Conservation (phyloP, 2,888 invertebrate genomes). For the Ernsta delagoae region DNA sequence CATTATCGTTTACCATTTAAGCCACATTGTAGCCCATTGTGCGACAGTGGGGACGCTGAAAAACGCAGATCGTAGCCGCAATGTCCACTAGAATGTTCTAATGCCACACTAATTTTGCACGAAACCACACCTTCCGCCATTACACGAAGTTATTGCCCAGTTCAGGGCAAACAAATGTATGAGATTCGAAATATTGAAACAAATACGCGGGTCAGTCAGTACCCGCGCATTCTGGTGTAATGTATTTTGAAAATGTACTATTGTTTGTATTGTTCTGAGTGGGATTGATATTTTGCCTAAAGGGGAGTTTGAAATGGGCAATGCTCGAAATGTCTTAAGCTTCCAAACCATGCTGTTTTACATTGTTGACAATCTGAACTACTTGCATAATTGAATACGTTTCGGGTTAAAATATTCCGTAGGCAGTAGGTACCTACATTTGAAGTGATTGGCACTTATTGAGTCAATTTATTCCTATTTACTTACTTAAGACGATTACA, state of each 20-base stretch:
- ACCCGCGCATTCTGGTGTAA: conserved; percentile 13
- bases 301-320: conserved; percentile 22
- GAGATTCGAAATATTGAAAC: conserved; percentile 35
- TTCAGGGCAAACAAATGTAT: conserved; percentile 33
- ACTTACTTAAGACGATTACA: too few species aligned
- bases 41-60: conserved; percentile 42
- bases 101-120: conserved; percentile 37
- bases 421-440: too few species aligned
- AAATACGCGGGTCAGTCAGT: conserved; percentile 23
- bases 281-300: conserved; percentile 35
- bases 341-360: conserved; percentile 3
- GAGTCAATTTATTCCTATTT: too few species aligned
- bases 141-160: conserved; percentile 29
- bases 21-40: conserved; percentile 49
- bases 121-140: conserved; percentile 32
- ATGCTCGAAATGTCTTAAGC: conserved; percentile 22
- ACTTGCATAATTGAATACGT: background rate
- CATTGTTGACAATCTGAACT: background rate
- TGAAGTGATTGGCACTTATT: too few species aligned
- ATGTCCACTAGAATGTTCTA: conserved; percentile 35
- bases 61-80: conserved; percentile 39
- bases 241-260: conserved; percentile 37
- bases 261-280: conserved; percentile 26
- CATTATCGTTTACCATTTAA: conserved; percentile 51
- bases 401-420: background rate